These are phyloP conservation scores for Spilosoma lubricipeda DNA, from an alignment of 2,888 invertebrate genomes.

Conservation along the genomic window DNA sequence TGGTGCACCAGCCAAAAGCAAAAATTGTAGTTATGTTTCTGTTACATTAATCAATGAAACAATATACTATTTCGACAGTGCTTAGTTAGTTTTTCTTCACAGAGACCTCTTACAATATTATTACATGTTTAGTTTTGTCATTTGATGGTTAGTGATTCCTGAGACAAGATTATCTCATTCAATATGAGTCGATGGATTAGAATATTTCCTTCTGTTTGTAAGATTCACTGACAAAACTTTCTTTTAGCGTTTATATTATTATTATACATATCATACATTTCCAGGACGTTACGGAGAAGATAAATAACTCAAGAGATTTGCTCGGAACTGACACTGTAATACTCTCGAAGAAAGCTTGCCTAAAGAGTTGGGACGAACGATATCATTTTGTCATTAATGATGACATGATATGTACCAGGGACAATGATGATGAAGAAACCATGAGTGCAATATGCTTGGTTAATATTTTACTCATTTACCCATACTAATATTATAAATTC, in stretches of 20 bases:
- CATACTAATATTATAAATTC: too few species aligned
- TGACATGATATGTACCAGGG: conserved; percentile 74
- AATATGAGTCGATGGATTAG: too few species aligned
- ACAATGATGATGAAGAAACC: conserved; percentile 54
- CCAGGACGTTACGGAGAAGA: not conserved
- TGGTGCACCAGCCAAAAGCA: too few species aligned
- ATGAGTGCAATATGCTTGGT: conserved; percentile 65
- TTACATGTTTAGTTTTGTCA: too few species aligned
- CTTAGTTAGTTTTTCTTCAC: too few species aligned
- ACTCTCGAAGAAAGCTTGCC: conserved; percentile 66
- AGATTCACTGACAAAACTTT: not conserved
- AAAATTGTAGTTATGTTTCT: too few species aligned
- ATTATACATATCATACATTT: not conserved
- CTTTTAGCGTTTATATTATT: not conserved
- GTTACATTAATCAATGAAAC: too few species aligned
- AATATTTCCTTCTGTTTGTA: too few species aligned
- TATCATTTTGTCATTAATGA: conserved; percentile 75
- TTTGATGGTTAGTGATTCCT: too few species aligned
- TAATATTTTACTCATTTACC: conserved; percentile 30
- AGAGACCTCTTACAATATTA: too few species aligned
- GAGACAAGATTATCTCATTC: too few species aligned
- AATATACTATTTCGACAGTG: too few species aligned
- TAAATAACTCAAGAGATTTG: conserved; percentile 62
- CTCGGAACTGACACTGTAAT: conserved; percentile 67
- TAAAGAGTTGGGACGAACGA: conserved; percentile 68